A percentile compares a stretch with the other conserved stretches of the same genome.
phyloP scores from a whole-genome alignment of 2,888 invertebrate species.

The Stratiomys singularior region DNA sequence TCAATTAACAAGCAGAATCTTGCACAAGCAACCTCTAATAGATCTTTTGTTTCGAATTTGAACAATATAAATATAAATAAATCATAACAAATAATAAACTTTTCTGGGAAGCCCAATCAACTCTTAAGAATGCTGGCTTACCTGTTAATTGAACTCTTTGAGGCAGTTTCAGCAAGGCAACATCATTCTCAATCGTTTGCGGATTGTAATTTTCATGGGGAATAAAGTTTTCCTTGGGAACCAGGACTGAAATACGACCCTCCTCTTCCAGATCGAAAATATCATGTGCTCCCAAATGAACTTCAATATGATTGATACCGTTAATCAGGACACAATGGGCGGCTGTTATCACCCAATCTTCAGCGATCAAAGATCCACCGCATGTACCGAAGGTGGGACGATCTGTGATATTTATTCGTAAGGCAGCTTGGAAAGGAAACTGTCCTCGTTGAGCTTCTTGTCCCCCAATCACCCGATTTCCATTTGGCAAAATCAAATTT shows the following conservation, averaged over 20 bases:
- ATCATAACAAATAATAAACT: too few relatives aligned
- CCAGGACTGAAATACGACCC: not conserved
- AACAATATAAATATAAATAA: too few relatives aligned
- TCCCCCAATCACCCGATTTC: slow-evolving; percentile 48
- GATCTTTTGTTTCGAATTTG: too few relatives aligned
- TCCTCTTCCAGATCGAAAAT: not conserved
- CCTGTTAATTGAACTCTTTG: not conserved
- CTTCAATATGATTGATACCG: not conserved
- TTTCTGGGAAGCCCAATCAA: too few relatives aligned
- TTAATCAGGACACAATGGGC: slow-evolving; percentile 39
- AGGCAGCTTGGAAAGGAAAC: slow-evolving; percentile 50
- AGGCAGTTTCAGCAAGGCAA: slow-evolving; percentile 29
- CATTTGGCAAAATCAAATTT: too few relatives aligned
- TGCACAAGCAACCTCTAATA: too few relatives aligned
- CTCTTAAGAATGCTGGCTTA: not conserved
- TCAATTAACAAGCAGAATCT: too few relatives aligned
- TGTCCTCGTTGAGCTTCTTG: slow-evolving; percentile 46
- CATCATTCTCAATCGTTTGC: slow-evolving; percentile 21
- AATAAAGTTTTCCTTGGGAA: slow-evolving; percentile 8
- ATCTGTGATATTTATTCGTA: not conserved
- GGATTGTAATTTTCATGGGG: slow-evolving; percentile 29
- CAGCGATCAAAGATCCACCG: slow-evolving; percentile 46
- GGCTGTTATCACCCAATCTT: slow-evolving; percentile 40
- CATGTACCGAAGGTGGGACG: slow-evolving; percentile 23
- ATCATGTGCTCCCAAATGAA: slow-evolving; percentile 42